phyloP scores from a whole-genome alignment of 2,888 invertebrate species.

The Eupithecia subfuscata region DNA sequence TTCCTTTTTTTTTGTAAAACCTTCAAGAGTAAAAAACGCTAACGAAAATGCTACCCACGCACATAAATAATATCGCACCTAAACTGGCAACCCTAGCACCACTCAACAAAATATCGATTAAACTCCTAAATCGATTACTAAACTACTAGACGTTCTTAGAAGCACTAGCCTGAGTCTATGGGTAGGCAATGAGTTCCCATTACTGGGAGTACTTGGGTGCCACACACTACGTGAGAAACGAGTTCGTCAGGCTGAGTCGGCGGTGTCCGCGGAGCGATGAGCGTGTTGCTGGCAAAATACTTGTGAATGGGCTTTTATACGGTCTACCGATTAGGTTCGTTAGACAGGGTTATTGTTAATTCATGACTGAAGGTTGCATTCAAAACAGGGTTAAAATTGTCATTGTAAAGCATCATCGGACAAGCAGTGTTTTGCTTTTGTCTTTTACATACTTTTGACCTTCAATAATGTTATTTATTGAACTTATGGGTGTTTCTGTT shows the following conservation, averaged over 20 bases:
- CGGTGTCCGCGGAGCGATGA: neutral
- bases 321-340: neutral
- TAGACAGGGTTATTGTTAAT: neutral
- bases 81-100: neutral
- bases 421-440: neutral
- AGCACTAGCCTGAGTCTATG: constrained; percentile 11
- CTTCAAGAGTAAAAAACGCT: neutral
- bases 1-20: neutral
- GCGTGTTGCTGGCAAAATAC: neutral
- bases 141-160: constrained; percentile 18
- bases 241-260: constrained; percentile 11
- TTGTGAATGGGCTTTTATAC: too few relatives aligned
- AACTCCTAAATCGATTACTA: constrained; percentile 21
- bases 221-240: constrained; percentile 35
- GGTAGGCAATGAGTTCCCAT: constrained; percentile 24
- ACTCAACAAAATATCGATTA: constrained; percentile 4
- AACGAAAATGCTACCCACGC: neutral
- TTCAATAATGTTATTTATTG: neutral
- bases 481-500: neutral
- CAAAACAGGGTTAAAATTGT: neutral
- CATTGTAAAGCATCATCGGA: neutral
- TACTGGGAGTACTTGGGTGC: constrained; percentile 22
- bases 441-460: neutral
- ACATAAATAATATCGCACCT: neutral
- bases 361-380: neutral